phyloP scores from a whole-genome alignment of 2,797 vertebrate genomes.

The Nannoperca obscura region DNA sequence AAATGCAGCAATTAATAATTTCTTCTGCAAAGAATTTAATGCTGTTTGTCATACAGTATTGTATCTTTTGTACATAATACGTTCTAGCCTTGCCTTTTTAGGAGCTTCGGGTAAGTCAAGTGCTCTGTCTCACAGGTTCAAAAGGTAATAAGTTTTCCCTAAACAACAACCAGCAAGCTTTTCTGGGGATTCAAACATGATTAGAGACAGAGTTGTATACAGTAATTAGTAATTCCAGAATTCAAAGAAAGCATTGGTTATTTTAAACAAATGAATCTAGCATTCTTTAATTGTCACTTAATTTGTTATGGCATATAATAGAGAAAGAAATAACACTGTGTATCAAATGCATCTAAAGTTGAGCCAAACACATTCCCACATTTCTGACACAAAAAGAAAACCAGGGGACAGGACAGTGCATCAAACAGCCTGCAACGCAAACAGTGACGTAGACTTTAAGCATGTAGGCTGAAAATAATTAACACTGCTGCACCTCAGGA shows the following conservation, averaged over 20 bases:
- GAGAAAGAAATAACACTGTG: neutral
- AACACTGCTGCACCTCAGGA: slow-evolving; percentile 31
- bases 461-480: slow-evolving; percentile 30
- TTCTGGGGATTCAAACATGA: neutral
- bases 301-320: slow-evolving; percentile 31
- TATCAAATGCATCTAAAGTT: slow-evolving; percentile 4
- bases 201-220: neutral
- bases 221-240: neutral
- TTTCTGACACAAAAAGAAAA: slow-evolving; percentile 10
- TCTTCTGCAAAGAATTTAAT: slow-evolving; percentile 26
- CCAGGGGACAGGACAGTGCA: neutral
- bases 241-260: slow-evolving; percentile 7
- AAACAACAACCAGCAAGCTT: slow-evolving; percentile 10
- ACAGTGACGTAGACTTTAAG: slow-evolving; percentile 26
- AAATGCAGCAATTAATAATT: slow-evolving; percentile 13
- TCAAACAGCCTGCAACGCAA: slow-evolving; percentile 31
- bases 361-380: neutral
- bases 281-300: slow-evolving; percentile 7
- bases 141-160: slow-evolving; percentile 24
- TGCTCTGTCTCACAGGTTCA: slow-evolving; percentile 40
- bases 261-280: neutral
- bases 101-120: slow-evolving; percentile 32
- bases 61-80: slow-evolving; percentile 15
- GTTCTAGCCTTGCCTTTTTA: neutral
- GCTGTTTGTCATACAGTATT: slow-evolving; percentile 19